Evolutionary conservation across 2,888 invertebrate genomes (phyloP).

Genomic region (Pteria penguin): DNA sequence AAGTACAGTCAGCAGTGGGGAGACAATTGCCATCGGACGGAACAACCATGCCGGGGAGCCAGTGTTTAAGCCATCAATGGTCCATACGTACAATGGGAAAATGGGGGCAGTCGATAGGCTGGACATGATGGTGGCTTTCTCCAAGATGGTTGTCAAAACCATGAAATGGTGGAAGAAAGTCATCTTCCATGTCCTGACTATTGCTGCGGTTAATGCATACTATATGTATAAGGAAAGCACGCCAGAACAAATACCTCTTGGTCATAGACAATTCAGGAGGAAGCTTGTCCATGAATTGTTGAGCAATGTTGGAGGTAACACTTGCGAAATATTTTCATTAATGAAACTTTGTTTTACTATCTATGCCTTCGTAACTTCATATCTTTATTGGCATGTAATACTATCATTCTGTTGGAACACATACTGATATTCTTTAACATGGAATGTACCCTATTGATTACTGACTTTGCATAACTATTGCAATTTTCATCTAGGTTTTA

Average conservation of each 20-base stretch:
- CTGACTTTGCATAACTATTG: no score
- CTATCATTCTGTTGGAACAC: no score
- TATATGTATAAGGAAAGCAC: neutral
- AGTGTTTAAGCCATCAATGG: neutral
- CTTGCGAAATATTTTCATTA: neutral
- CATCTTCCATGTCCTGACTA: conserved; percentile 3
- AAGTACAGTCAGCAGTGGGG: neutral
- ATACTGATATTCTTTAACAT: no score
- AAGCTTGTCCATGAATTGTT: conserved; percentile 1
- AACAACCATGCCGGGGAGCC: no score
- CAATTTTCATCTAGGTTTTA: no score
- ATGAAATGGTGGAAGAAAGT: conserved; percentile 27
- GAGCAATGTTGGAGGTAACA: neutral
- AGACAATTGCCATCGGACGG: neutral
- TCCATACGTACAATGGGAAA: neutral
- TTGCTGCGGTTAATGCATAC: neutral
- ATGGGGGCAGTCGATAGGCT: conserved; percentile 21
- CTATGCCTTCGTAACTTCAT: no score
- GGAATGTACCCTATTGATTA: no score
- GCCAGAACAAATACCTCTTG: neutral
- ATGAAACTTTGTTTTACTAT: no score
- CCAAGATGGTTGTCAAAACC: neutral
- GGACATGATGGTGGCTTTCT: conserved; percentile 10
- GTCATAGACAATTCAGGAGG: neutral
- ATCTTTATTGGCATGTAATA: no score